Base-by-base conservation (phyloP, 2,113 vertebrate genomes). In the Nymphicus hollandicus region DNA sequence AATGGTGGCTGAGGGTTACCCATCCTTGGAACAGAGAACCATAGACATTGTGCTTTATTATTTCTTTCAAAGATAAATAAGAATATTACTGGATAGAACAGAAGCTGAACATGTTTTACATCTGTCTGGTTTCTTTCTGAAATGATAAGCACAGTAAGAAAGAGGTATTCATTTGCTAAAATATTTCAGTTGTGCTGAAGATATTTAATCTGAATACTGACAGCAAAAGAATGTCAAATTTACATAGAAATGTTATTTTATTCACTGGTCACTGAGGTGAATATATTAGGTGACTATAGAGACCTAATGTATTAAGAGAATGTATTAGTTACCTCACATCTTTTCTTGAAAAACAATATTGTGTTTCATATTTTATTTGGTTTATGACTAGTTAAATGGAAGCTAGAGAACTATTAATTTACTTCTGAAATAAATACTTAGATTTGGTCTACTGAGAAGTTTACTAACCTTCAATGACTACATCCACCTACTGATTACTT, bases 311-410 rank as follows among this genome's bases (percentile, higher is more conserved):
- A 9, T 56, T 56, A 46, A 7, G 8, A 41, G 8, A 74, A 56
- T n/a, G 43, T 22, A 44, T 13, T 52, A n/a, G 6, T 9, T 47
- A 50, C 4, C 5, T 66, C 1, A 0, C 11, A 66, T 33, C 3
- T 53, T 47, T 58, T 78, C 28, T 43, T 72, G 56, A 39, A 80
- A 76, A 91, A 9, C 3, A 53, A 2, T 71, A 46, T 11, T 35
- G 11, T 56, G 9, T 15, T 77, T 69, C 20, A 29, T 47, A 7
- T 71, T 66, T 60, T 72, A 46, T 70, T 84, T 83, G 14, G 7
- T 70, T 85, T 74, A 13, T 61, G 47, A 25, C 43, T 13, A 33
- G 8, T 41, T 55, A 68, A 68, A 63, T 37, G 9, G 7, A 55
- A 4, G 4, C 4, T 58, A 46, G n/a, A 49, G 17, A 71, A 12